Percentiles rank a stretch among this genome's conserved stretches.
Conservation (phyloP, 2,888 invertebrate species). For the Clistopyga incitator region DNA sequence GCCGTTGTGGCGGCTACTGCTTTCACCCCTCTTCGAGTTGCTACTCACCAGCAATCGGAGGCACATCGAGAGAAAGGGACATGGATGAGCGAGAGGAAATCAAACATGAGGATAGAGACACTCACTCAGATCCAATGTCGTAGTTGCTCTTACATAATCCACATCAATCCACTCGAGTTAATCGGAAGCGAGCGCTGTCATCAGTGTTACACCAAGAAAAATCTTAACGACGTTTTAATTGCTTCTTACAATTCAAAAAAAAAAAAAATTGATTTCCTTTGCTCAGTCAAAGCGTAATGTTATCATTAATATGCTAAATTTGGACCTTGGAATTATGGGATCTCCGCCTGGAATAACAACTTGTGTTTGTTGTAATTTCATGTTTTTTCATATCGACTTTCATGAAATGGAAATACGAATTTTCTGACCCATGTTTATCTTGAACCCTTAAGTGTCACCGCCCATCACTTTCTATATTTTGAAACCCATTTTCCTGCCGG, state of each 20-base stretch:
- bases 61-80: slow-evolving; percentile 54
- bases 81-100: slow-evolving; percentile 46
- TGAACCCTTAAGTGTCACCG: too few species aligned
- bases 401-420: too few species aligned
- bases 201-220: background rate
- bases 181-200: slow-evolving; percentile 44
- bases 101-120: slow-evolving; percentile 39
- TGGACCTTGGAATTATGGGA: background rate
- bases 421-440: too few species aligned
- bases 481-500: too few species aligned
- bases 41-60: slow-evolving; percentile 35
- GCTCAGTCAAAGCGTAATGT: background rate
- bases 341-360: background rate
- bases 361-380: background rate
- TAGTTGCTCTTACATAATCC: slow-evolving; percentile 81
- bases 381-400: too few species aligned
- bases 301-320: background rate
- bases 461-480: too few species aligned
- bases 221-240: background rate
- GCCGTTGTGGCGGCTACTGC: slow-evolving; percentile 73
- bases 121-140: slow-evolving; percentile 36
- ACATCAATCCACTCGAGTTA: slow-evolving; percentile 80
- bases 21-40: slow-evolving; percentile 19
- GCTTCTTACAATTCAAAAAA: background rate
- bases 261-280: background rate